Evolutionary conservation across 2,113 vertebrate species (phyloP), one percentile per base, ranked within the genome.

Genomic region (Pagrus major): DNA sequence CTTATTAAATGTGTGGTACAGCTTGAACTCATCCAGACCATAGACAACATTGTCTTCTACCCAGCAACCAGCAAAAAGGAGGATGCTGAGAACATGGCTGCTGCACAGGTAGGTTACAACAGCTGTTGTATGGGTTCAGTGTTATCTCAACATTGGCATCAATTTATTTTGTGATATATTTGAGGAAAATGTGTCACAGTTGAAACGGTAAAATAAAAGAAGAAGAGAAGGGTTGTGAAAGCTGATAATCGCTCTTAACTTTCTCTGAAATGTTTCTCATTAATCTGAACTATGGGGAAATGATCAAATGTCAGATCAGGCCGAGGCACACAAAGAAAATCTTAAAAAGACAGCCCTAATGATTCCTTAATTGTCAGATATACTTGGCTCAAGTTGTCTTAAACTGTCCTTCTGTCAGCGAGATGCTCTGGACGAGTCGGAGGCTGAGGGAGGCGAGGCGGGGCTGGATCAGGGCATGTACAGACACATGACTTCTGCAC

Each of bases 1-100:
- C 96, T 99, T 63, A 99, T 99, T 83, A 99, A 98, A 86, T 99
- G 98, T 68, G 98, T 99, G 63, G 98, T 99, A 0, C 98, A 99
- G 92, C 91, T 99, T 76, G 98, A 99, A 69, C 86, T 99, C 63
- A 99, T 99, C 86, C 98, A 99, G 92, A 98, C 98, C 77, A 96
- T 99, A 16, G 98, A 99, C 92, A 98, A 97, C 86, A 99, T 99
- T 5, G 98, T 99, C 54, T 99, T 99, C 92, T 99, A 95, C 84
- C 97, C 98, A 6, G 94, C 98, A 9, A 99, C 97, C 1, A 99
- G 98, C 93, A 99, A 98, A 92, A 99, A 98, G 78, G 98, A 99
- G 69, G 98, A 99, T 76, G 98, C 97, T 2, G 97, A 99, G 63
- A 97, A 98, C 90, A 96, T 99, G 96, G 97, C 97, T 29, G 97